phyloP scores from a whole-genome alignment of 2,888 invertebrate species.

The Kuschelorhynchus macadamiae region DNA sequence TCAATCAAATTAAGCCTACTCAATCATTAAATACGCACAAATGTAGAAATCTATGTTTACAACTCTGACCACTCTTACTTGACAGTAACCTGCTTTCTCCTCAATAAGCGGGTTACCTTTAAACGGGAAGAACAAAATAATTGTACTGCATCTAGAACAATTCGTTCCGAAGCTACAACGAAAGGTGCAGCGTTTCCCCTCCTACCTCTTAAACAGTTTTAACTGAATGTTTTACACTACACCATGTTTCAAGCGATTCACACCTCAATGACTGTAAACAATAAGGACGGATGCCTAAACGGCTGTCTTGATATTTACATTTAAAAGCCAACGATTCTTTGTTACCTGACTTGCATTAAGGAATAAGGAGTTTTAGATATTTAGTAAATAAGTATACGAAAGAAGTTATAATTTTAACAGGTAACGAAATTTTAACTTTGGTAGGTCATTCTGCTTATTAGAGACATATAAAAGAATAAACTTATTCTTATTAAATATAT shows the following conservation, averaged over 20 bases:
- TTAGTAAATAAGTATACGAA: too few species aligned
- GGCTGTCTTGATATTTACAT: slow-evolving; percentile 2
- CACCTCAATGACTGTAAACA: background rate
- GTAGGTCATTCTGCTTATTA: too few species aligned
- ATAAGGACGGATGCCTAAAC: slow-evolving; percentile 8
- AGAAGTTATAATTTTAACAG: too few species aligned
- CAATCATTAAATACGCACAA: too few species aligned
- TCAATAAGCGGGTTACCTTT: too few species aligned
- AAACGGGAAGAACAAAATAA: background rate
- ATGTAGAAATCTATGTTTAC: too few species aligned
- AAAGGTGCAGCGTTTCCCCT: slow-evolving; percentile 17
- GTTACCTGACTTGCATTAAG: slow-evolving; percentile 30
- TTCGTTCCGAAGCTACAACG: background rate
- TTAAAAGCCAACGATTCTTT: slow-evolving; percentile 38
- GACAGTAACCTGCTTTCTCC: too few species aligned
- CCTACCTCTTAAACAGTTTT: slow-evolving; percentile 36
- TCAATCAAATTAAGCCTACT: too few species aligned
- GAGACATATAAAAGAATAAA: too few species aligned
- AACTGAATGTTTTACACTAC: slow-evolving; percentile 16
- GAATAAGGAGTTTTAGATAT: background rate
- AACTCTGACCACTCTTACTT: too few species aligned
- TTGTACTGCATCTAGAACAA: slow-evolving; percentile 27
- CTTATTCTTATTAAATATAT: too few species aligned
- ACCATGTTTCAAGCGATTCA: slow-evolving; percentile 3
- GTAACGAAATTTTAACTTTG: too few species aligned